Base-by-base conservation (phyloP, 2,888 invertebrate genomes). In the Campopleginae sp. region DNA sequence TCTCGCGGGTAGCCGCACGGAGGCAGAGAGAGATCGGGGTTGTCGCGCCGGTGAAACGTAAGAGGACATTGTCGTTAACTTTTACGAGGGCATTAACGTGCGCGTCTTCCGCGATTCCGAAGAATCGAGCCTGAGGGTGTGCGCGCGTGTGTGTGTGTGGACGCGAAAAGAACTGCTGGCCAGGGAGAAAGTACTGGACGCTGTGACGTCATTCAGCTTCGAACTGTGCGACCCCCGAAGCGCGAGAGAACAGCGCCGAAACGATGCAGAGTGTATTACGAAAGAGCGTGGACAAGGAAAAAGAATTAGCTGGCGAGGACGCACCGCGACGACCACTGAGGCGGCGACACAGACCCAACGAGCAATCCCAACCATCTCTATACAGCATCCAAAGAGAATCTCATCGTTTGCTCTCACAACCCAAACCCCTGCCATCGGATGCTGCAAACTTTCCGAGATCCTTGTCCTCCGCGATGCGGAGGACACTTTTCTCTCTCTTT, bases 11-110 rank as follows among this genome's bases (percentile, higher is more conserved):
- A 68, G 74, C 68, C 77, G n/a, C n/a, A 80, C 76, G 61, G 79
- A 86, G 79, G 77, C 71, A 86, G 77, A 77, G 76, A 87, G 89
- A 86, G 77, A 77, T 76, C 87, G 89, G 87, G 88, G 77, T 89
- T 88, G 87, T 88, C 87, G 85, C 87, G 85, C 89, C 88, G 89
- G 89, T 89, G 90, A 91, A 91, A 92, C 90, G 92, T 90, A 90
- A 89, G 90, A 90, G 92, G 91, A 93, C 93, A 93, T 92, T 92
- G 93, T 93, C 93, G 93, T 93, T 93, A 93, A 93, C 92, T 93
- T 93, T 93, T 93, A 93, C 91, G 93, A 93, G 88, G 92, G 90
- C 91, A 92, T 93, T 93, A 93, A 93, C 92, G 93, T 92, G 90
- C 89, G 86, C 91, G 91, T 91, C 92, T 92, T 92, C 92, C 92